Base-by-base conservation (phyloP, 64 coral and sea anemone species). In the Actinia tenebrosa region DNA sequence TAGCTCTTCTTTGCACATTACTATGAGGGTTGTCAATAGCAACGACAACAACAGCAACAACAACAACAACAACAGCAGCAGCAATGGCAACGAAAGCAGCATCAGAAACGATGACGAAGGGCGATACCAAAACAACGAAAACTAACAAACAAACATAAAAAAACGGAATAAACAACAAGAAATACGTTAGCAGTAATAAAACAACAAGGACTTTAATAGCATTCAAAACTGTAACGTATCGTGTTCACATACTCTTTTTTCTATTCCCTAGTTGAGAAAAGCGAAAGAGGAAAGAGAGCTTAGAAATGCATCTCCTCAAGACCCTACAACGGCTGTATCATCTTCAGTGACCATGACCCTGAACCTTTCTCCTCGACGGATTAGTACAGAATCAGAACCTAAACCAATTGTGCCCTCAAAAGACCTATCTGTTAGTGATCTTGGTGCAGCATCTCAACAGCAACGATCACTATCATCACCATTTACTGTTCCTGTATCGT, bases 221-320 rank as follows among this genome's bases (percentile, higher is more conserved):
- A 26, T n/a, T 75, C 37, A 50, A 50, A 8, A 50, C 47, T 50
- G 47, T 50, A 50, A 50, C 47, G 7, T 8, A 50, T 8, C 27
- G 26, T 77, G 3, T 77, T 77, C 42, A 22, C n/a, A 37, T 37
- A 37, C 30, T 37, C 30, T 37, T 77, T 77, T 17, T 77, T 45
- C 45, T 16, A 10, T 79, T 44, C 5, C 26, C 16, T 53, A 81
- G 79, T 52, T 81, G 7, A 81, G 42, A 47, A 47, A 81, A 81
- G 79, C 79, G 1, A 81, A 81, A 81, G 79, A 81, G 23, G 79
- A 81, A 50, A 81, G 79, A 53, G 79, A 81, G 10, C 79, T 81
- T 5, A 47, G 27, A 20, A 50, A 20, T 81, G 43, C 25, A 42
- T 43, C 69, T 75, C 63, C 63, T n/a, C 69, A 27, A 14, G 10